Base-by-base conservation (phyloP, 2,888 invertebrate species). In the Pammene fasciana region DNA sequence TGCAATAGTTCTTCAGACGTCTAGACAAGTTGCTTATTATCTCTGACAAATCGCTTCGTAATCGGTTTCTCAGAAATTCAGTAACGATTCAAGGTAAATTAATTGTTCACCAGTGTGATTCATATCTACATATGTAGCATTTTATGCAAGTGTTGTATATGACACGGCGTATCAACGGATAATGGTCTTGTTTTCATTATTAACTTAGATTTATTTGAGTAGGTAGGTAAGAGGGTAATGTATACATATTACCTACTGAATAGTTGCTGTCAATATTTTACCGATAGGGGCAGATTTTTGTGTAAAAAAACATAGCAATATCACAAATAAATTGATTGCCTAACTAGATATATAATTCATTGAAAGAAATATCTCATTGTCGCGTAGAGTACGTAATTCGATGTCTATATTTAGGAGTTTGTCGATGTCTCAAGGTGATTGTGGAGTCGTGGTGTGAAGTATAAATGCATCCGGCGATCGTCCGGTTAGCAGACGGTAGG, bases 351-450 rank as follows among this genome's bases (percentile, higher is more conserved):
- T 61, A 48, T 57, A 45, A 26, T 71, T 75, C 75, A 71, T 68
- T 76, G 73, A 68, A 66, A 72, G 72, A 72, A 71, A 68, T 73
- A 72, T 78, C 75, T 72, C 72, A 76, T 77, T 75, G 77, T 77
- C 80, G 75, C 75, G 72, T 72, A 76, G 68, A 74, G 72, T 75
- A 77, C 75, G 76, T 79, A 76, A 78, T 79, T 74, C 74, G 71
- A 76, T 76, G 76, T 79, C 80, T 81, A 83, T 80, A 81, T 83
- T 78, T 81, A 82, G 80, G 78, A 80, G 76, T 73, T 66, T 74
- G 74, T 72, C 74, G 73, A 75, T 71, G 77, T 78, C 79, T 83
- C 81, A 81, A 86, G 82, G 82, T 84, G 80, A 85, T 76, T 70
- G 75, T 74, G 74, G 65, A 70, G 76, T 72, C 55, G 74, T 59